Percentiles rank a stretch among this genome's conserved stretches.
These are phyloP conservation scores for Pseudochirops corinnae DNA, from an alignment of 2,797 vertebrate genomes.

Conservation along the genomic window DNA sequence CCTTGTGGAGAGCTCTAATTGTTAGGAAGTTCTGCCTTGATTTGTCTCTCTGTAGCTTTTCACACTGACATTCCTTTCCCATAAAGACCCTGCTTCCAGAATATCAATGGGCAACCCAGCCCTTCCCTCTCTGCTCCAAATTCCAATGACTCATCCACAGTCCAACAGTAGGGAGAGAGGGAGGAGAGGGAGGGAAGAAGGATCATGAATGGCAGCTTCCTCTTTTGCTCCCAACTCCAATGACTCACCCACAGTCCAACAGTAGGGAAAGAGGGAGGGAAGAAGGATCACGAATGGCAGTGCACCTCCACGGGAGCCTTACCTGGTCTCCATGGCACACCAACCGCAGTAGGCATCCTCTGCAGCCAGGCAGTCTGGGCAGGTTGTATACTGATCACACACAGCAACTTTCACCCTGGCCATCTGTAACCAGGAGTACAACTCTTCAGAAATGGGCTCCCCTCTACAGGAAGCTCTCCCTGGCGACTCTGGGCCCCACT, in stretches of 20 bases:
- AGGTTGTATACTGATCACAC: slow-evolving; percentile 90
- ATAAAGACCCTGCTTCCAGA: not conserved
- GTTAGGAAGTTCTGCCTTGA: not conserved
- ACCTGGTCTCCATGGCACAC: slow-evolving; percentile 97
- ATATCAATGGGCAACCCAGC: not conserved
- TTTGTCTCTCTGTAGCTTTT: not conserved
- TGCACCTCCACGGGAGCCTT: slow-evolving; percentile 27
- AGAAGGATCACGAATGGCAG: not conserved
- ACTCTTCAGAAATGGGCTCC: not conserved
- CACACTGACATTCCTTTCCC: not conserved
- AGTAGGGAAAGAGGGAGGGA: not conserved
- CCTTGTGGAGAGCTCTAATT: not conserved
- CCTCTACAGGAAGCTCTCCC: not conserved
- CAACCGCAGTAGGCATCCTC: slow-evolving; percentile 96
- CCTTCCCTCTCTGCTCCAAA: not conserved
- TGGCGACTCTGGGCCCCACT: not conserved
- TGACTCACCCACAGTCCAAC: too few species aligned
- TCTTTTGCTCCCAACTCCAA: not conserved
- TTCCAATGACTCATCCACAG: not conserved
- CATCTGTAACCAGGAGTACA: slow-evolving; percentile 86
- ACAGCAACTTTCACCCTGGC: slow-evolving; percentile 92
- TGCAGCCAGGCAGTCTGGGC: slow-evolving; percentile 91
- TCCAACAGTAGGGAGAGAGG: not conserved
- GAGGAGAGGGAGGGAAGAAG: not conserved
- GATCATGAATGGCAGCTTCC: not conserved